These are phyloP conservation scores for Pristionchus maxplancki DNA, from an alignment of 2,888 invertebrate genomes.

Conservation along the genomic window DNA sequence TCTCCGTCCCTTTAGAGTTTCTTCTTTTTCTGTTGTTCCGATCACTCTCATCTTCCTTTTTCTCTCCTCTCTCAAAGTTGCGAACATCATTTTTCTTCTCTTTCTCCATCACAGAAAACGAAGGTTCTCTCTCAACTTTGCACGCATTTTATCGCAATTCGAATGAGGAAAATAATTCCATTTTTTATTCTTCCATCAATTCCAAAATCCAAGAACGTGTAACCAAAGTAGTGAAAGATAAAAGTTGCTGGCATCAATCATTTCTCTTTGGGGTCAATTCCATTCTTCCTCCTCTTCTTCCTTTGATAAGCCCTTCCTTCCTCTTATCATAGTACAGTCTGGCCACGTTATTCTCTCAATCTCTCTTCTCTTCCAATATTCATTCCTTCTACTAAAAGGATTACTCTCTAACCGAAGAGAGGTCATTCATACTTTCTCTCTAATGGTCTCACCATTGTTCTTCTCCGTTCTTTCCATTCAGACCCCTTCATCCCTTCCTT, in stretches of 20 bases:
- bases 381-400: not conserved
- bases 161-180: not conserved
- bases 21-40: not conserved
- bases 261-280: not conserved
- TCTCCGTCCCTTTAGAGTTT: not conserved
- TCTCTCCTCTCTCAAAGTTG: conserved; percentile 1
- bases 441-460: conserved; percentile 1
- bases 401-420: not conserved
- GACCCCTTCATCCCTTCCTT: conserved; percentile 47
- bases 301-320: conserved; percentile 2
- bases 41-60: not conserved
- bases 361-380: not conserved
- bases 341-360: not conserved
- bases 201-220: not conserved
- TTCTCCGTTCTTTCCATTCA: conserved; percentile 16
- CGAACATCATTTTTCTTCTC: conserved; percentile 17
- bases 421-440: not conserved
- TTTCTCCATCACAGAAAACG: not conserved
- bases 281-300: not conserved
- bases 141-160: not conserved
- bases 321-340: not conserved
- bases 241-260: not conserved
- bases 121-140: not conserved
- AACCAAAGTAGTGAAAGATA: too few relatives aligned
- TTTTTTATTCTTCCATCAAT: not conserved